Evolutionary conservation across 2,888 invertebrate genomes (phyloP), one percentile per base, ranked within the genome.

Genomic region (Perithous albicinctus): DNA sequence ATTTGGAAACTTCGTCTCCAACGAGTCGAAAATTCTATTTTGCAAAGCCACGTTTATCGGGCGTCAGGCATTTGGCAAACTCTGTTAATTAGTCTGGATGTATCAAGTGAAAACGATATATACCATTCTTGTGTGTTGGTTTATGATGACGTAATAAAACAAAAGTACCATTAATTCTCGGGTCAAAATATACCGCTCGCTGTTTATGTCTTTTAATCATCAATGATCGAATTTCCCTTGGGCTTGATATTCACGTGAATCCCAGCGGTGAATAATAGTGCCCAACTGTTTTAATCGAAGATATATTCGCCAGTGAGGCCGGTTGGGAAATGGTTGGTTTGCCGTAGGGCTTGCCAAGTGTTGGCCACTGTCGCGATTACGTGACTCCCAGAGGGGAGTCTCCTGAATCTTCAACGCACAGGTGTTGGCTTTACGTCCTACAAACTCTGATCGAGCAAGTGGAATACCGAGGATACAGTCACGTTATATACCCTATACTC

Each of bases 101-200:
- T 5, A 29, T 0, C 29, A 41, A 32, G 12, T 18, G n/a, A 32
- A 67, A 73, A 59, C 46, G n/a, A 66, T 66, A 51, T 26, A 59
- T 20, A n/a, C 26, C 51, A 59, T 73, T 32, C 15, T 7, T 10
- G 10, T 38, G 29, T 78, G 56, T 64, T 72, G 63, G 66, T 74
- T 79, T 35, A 79, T 51, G 51, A 63, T n/a, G n/a, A n/a, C n/a
- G n/a, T n/a, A n/a, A n/a, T n/a, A n/a, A n/a, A n/a, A n/a, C n/a
- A n/a, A n/a, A n/a, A 63, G 61, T 79, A 67, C 23, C 67, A 79
- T 73, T 66, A 48, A 67, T 63, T 78, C 35, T 51, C 67, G 48
- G n/a, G n/a, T n/a, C 5, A 66, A 61, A 63, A 64, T 56, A 69
- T 61, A 54, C n/a, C 7, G 12, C n/a, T n/a, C n/a, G n/a, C n/a